These are phyloP conservation scores for Megaceryle maxima DNA, from an alignment of 2,113 vertebrate genomes.

Conservation along the genomic window DNA sequence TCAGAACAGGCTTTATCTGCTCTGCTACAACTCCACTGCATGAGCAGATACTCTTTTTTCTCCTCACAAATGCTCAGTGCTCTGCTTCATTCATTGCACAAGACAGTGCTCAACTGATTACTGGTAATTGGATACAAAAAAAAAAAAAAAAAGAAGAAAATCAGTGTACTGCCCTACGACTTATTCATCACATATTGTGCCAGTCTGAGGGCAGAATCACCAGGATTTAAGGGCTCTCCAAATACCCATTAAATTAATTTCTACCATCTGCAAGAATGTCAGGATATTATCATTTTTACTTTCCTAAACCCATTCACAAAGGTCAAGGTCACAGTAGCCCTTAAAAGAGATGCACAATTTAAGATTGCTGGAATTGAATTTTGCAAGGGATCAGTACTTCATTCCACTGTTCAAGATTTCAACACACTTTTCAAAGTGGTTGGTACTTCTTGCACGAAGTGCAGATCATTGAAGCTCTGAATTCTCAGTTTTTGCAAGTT, in stretches of 20 bases:
- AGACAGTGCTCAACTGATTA: neutral
- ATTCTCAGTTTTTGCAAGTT: neutral
- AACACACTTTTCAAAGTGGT: neutral
- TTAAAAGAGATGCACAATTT: neutral
- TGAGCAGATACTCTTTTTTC: neutral
- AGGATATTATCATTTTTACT: neutral
- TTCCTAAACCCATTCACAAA: neutral
- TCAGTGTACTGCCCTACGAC: neutral
- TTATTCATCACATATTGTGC: neutral
- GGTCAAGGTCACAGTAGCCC: neutral
- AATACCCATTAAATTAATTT: neutral
- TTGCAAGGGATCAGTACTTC: neutral
- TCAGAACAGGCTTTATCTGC: conserved; percentile 13
- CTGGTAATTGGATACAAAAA: neutral
- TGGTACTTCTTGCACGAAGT: neutral
- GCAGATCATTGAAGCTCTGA: neutral
- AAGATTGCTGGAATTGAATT: neutral
- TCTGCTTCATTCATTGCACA: neutral
- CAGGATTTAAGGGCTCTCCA: neutral
- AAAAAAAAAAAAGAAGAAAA: neutral
- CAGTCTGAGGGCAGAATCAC: neutral
- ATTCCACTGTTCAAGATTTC: neutral
- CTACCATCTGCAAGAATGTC: neutral
- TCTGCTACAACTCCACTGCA: neutral
- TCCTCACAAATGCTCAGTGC: neutral